Conservation (phyloP, 2,888 invertebrate genomes). For the Allolobophora icterica region DNA sequence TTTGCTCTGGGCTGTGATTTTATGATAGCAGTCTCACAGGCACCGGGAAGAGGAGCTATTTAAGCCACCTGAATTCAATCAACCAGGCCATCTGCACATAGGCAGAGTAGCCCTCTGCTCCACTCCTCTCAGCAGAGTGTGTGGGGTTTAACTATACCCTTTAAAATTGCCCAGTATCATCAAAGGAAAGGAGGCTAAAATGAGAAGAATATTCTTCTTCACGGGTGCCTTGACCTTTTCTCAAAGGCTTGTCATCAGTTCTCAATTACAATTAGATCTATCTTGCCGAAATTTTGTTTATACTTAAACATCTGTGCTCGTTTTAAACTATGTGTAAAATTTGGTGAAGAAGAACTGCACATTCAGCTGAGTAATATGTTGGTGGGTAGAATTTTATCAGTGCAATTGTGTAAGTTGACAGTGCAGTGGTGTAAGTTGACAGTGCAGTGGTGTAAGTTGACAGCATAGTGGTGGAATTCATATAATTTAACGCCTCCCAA, state of each 20-base stretch:
- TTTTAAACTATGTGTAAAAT: not conserved
- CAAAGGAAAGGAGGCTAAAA: slow-evolving; percentile 3
- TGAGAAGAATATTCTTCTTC: not conserved
- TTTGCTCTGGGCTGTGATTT: slow-evolving; percentile 17
- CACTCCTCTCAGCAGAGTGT: not conserved
- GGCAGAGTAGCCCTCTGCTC: not conserved
- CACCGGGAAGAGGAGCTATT: not conserved
- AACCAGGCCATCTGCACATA: not conserved
- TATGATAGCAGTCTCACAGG: not conserved
- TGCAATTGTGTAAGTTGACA: too few relatives aligned
- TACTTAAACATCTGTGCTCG: not conserved
- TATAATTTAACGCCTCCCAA: too few relatives aligned
- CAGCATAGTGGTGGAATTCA: not conserved
- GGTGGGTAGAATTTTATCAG: too few relatives aligned
- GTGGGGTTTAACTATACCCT: not conserved
- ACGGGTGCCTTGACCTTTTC: not conserved
- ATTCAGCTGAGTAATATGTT: not conserved
- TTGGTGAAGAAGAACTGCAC: not conserved
- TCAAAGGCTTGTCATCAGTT: not conserved
- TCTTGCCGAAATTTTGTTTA: not conserved
- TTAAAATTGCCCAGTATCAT: not conserved
- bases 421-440: not conserved
- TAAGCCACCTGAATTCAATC: not conserved
- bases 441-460: not conserved
- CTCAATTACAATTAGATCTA: not conserved